Percentiles rank a stretch among this genome's conserved stretches.
phyloP scores from a whole-genome alignment of 2,797 vertebrate genomes.

The Hylomyscus alleni region DNA sequence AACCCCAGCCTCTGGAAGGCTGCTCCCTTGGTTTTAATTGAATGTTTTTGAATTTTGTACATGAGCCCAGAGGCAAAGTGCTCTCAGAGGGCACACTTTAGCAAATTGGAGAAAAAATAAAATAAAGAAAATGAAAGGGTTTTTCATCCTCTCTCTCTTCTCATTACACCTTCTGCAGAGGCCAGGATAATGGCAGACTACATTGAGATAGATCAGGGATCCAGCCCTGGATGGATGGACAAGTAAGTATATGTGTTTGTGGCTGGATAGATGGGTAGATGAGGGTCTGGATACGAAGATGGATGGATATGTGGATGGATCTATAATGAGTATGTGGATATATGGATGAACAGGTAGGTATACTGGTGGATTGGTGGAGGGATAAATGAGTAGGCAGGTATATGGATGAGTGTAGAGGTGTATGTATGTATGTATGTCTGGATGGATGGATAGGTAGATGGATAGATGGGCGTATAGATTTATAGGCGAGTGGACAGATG shows the following conservation, averaged over 20 bases:
- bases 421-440: rapidly evolving
- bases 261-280: background rate
- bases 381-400: too few relatives aligned
- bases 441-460: background rate
- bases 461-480: too few relatives aligned
- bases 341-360: background rate
- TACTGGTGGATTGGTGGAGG: background rate
- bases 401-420: too few relatives aligned
- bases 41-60: conserved; percentile 66
- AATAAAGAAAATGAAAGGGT: background rate
- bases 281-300: background rate
- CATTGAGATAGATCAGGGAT: background rate
- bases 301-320: background rate
- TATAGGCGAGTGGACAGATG: too few relatives aligned
- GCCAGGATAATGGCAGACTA: rapidly evolving
- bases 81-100: conserved; percentile 24
- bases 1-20: background rate
- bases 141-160: background rate
- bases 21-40: conserved; percentile 25
- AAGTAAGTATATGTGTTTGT: background rate
- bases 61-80: conserved; percentile 44
- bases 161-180: background rate
- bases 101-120: conserved; percentile 63
- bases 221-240: rapidly evolving
- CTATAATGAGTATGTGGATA: background rate